These are phyloP conservation scores for Lordiphosa fenestrarum DNA, from an alignment of 2,888 invertebrate species.

Conservation along the genomic window DNA sequence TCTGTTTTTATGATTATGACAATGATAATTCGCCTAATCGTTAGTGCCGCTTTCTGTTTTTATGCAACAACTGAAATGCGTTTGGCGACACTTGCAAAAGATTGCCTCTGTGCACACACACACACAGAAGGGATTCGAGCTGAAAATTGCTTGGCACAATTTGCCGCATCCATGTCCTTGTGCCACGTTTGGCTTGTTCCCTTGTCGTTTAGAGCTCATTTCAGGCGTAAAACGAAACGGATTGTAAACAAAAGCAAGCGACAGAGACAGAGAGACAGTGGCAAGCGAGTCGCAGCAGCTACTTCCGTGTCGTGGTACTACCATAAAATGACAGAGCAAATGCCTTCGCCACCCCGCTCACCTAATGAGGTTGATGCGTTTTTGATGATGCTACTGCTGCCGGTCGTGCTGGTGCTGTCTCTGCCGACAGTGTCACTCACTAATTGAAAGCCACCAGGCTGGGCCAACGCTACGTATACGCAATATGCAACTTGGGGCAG, in stretches of 20 bases:
- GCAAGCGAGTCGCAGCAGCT: constrained; percentile 31
- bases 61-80: constrained; percentile 69
- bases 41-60: constrained; percentile 39
- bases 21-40: constrained; percentile 62
- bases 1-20: constrained; percentile 66
- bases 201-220: constrained; percentile 56
- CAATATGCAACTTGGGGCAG: constrained; percentile 46
- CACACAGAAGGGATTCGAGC: constrained; percentile 54
- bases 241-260: constrained; percentile 59
- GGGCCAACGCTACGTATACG: constrained; percentile 61
- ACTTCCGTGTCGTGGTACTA: constrained; percentile 44
- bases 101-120: constrained; percentile 31
- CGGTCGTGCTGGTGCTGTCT: constrained; percentile 26
- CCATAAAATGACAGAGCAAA: constrained; percentile 68
- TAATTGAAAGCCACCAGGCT: constrained; percentile 60
- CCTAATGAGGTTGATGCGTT: constrained; percentile 71
- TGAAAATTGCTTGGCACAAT: constrained; percentile 72
- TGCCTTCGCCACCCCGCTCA: constrained; percentile 17
- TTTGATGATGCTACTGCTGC: constrained; percentile 72
- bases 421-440: constrained; percentile 26
- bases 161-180: constrained; percentile 48
- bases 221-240: constrained; percentile 56
- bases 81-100: constrained; percentile 67
- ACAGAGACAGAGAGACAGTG: constrained; percentile 1
- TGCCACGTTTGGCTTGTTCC: constrained; percentile 13